Conservation (phyloP, 2,888 invertebrate genomes). For the Drosophila neonasuta region DNA sequence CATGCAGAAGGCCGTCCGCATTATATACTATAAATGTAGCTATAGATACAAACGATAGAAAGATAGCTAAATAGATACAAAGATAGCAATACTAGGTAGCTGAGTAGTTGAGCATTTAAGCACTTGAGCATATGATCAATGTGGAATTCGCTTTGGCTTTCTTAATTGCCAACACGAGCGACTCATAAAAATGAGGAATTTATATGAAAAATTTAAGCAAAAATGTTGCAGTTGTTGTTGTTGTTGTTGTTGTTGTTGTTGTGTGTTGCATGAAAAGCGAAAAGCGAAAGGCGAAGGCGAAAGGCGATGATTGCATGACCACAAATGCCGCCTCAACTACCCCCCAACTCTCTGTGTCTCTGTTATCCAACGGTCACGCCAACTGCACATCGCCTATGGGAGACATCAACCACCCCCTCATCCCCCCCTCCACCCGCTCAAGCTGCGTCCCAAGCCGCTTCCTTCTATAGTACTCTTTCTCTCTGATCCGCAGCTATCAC, state of each 20-base stretch:
- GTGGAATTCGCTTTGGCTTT: constrained; percentile 44
- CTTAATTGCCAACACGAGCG: constrained; percentile 73
- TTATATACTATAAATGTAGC: neutral
- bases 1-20: constrained; percentile 47
- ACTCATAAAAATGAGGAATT: constrained; percentile 70
- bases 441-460: no score
- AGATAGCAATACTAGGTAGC: constrained; percentile 20
- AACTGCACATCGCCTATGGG: constrained; percentile 47
- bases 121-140: constrained; percentile 57
- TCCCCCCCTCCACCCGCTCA: neutral
- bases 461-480: neutral
- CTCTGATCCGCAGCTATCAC: constrained; percentile 34
- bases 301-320: constrained; percentile 57
- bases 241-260: neutral
- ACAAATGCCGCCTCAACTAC: constrained; percentile 35
- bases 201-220: constrained; percentile 47
- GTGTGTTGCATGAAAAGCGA: constrained; percentile 48
- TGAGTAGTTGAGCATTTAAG: constrained; percentile 21
- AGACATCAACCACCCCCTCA: neutral
- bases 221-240: constrained; percentile 11
- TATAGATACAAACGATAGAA: constrained; percentile 14
- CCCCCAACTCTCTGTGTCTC: constrained; percentile 7
- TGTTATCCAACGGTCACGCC: constrained; percentile 49
- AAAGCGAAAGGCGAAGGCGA: constrained; percentile 39
- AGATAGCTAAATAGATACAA: constrained; percentile 9